Evolutionary conservation across 1,140 invertebrate species (phyloP), one percentile per base, ranked within the genome.

Genomic region (Eueides isabella): DNA sequence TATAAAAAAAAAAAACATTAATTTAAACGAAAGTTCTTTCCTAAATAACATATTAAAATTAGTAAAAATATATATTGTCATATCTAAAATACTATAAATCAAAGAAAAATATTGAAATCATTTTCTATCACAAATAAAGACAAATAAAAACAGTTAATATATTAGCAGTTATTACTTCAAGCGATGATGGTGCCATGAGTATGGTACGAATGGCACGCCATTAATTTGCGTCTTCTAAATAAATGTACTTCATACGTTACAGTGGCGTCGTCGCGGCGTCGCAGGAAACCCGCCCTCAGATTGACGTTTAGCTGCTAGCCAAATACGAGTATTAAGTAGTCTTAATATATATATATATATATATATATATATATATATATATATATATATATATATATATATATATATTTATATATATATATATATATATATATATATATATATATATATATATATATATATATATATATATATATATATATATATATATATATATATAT

Each of bases 151-250:
- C 23, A 55, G 23, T 31, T n/a, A n/a, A n/a, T n/a, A 48, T 19
- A 48, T 48, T 48, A 48, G n/a, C 7, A 48, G 41, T 48, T 55
- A 55, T 55, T 55, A 55, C 19, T 55, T 4, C 7, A n/a, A 55
- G 48, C 19, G 19, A 55, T 55, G 44, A 55, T 23, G 23, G 48
- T 23, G 48, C 19, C 23, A 55, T 12, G 48, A 55, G 48, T 23
- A 55, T 55, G 48, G 82, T 83, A 82, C 79, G 79, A 84, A 88
- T 86, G 85, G 83, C 80, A 76, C 75, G 69, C 83, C 83, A 90
- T 90, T 88, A 88, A 87, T 90, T 86, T 83, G 79, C 72, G 85
- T 88, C 86, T 80, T 75, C 79, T 82, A 85, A 87, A 90, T 87
- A 88, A 88, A 90, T 87, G 88, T 79, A 77, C 74, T 79, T 76